A percentile compares a stretch with the other conserved stretches of the same genome.
These are phyloP conservation scores for Petromus typicus DNA, from an alignment of 2,113 vertebrate genomes.

Conservation along the genomic window DNA sequence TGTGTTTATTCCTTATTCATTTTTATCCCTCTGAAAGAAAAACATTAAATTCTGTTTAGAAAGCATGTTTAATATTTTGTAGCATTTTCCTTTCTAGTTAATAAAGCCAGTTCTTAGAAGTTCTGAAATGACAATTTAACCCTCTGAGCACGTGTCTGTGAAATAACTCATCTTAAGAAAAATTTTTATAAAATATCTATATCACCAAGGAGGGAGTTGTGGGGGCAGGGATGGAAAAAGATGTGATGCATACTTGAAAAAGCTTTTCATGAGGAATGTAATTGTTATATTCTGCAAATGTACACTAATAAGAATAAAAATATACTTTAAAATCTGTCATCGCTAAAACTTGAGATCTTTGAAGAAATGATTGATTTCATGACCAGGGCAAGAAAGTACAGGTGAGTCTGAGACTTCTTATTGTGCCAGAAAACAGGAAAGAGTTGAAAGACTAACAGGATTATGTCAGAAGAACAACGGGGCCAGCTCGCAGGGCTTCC, in stretches of 20 bases:
- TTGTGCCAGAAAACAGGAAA: neutral
- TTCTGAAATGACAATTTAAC: neutral
- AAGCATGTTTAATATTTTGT: neutral
- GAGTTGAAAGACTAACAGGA: neutral
- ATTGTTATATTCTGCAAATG: neutral
- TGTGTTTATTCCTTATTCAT: neutral
- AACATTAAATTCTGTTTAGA: conserved; percentile 21
- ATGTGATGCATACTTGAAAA: neutral
- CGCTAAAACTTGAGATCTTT: neutral
- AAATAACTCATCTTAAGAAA: neutral
- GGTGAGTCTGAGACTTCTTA: neutral
- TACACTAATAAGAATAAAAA: neutral
- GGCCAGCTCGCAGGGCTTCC: neutral
- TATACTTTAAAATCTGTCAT: neutral
- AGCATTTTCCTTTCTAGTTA: neutral
- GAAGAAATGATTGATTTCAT: neutral
- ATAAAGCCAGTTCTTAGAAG: neutral
- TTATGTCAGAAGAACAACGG: neutral
- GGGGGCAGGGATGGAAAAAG: neutral
- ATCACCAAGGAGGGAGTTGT: neutral
- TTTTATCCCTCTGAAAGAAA: conserved; percentile 1
- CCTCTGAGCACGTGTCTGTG: conserved; percentile 7
- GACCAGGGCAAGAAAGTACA: neutral
- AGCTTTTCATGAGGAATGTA: neutral
- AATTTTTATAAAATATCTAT: neutral